A percentile compares a stretch with the other conserved stretches of the same genome.
Conservation (phyloP, 2,797 vertebrate genomes). For the Oophaga sylvatica region DNA sequence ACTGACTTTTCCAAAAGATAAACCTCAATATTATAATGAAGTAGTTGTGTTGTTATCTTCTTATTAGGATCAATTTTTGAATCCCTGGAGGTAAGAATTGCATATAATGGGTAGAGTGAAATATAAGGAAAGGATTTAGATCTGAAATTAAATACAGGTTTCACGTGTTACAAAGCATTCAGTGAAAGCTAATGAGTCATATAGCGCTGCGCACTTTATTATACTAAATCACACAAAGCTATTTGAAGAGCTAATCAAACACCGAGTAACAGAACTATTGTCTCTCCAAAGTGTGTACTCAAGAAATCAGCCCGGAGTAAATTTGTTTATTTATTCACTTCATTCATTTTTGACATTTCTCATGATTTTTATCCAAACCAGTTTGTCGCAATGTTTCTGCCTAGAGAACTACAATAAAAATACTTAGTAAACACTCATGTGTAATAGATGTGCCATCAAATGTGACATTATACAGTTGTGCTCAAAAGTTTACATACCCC, state of each 20-base stretch:
- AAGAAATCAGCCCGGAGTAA: neutral
- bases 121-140: conserved; percentile 9
- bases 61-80: conserved; percentile 9
- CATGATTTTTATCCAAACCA: too few relatives aligned
- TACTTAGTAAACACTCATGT: too few relatives aligned
- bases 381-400: too few relatives aligned
- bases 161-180: neutral
- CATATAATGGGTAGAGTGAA: neutral
- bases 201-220: neutral
- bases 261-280: neutral
- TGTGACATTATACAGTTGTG: too few relatives aligned
- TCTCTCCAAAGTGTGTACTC: too few relatives aligned
- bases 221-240: neutral
- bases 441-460: too few relatives aligned
- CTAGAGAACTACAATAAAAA: too few relatives aligned
- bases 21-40: too few relatives aligned
- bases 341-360: neutral
- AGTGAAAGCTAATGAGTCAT: neutral
- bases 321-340: neutral
- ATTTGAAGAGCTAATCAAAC: neutral
- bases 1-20: too few relatives aligned
- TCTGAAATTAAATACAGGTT: conserved; percentile 18
- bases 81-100: neutral
- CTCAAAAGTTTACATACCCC: too few relatives aligned
- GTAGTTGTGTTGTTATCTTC: neutral